Base-by-base conservation (phyloP, 2,888 invertebrate species). In the Amaurobius ferox region DNA sequence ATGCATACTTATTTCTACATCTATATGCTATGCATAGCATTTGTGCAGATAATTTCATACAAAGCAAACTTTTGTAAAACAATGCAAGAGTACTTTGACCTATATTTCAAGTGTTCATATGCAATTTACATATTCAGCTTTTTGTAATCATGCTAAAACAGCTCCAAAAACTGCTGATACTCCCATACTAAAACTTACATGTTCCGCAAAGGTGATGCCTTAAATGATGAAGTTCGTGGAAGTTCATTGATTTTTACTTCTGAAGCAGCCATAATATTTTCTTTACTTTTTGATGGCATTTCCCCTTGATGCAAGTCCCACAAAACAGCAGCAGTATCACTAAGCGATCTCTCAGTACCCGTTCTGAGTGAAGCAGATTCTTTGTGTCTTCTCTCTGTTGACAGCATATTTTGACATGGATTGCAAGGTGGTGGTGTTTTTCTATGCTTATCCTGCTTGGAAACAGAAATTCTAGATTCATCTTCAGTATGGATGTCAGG, bases 221-320 rank as follows among this genome's bases (percentile, higher is more conserved):
- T 80, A 30, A 79, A 66, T 23, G 81, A 71, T 7, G 6, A 7
- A 11, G 76, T 64, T 66, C 79, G 79, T 3, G 79, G 86, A 16
- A 86, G 44, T 55, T 86, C 86, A 70, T 86, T 86, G 35, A 86
- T 79, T 76, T 79, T 86, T 39, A 74, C 35, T 35, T 86, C 86
- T 23, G 86, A 86, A 48, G 70, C 61, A 23, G 86, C 73, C 39
- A 78, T 32, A 0, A 86, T 67, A 62, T 68, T 86, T 23, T 76
- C 79, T 73, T 79, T 86, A 19, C 71, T 74, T 26, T 70, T 39
- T 9, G 86, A 68, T n/a, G 70, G 73, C 55, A 55, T 68, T 30
- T 86, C 72, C 3, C 79, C 86, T 48, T 74, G 86, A 48, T 79
- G 86, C 44, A 86, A 64, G 72, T 86, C 86, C 79, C 86, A 79